A percentile compares a stretch with the other conserved stretches of the same genome.
Conservation (phyloP, 2,888 invertebrate species). For the Bombylius major region DNA sequence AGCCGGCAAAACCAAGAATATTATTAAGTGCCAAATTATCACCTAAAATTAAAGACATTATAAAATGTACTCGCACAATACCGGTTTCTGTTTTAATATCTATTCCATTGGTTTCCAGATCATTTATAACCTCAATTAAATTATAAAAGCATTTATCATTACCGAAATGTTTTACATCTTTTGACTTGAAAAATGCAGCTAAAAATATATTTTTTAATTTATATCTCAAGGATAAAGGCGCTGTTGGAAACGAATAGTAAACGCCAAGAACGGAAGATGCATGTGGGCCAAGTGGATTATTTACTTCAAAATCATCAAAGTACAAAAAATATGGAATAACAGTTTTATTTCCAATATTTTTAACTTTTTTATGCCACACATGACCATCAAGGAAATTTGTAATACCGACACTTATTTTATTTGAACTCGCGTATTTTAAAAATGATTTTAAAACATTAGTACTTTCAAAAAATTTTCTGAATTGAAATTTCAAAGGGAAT, state of each 20-base stretch:
- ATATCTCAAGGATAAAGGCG: neutral
- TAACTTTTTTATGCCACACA: neutral
- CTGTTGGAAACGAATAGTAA: neutral
- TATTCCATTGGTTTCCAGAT: neutral
- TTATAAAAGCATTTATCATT: neutral
- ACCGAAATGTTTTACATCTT: neutral
- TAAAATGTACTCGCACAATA: neutral
- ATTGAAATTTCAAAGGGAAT: conserved; percentile 4
- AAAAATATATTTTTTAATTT: neutral
- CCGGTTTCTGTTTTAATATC: neutral
- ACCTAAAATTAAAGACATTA: neutral
- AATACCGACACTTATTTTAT: neutral
- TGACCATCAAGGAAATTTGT: conserved; percentile 1
- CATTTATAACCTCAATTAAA: neutral
- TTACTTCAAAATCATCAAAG: conserved; percentile 9
- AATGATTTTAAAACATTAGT: neutral
- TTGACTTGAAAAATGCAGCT: neutral
- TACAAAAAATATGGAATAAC: conserved; percentile 3
- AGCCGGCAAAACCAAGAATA: neutral
- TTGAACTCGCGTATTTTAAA: neutral
- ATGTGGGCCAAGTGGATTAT: conserved; percentile 8
- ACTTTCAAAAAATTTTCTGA: conserved; percentile 1
- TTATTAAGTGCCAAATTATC: neutral
- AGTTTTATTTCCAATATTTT: neutral
- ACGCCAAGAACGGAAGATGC: neutral